Conservation (phyloP, 2,888 invertebrate genomes). For the Mythimna vitellina region DNA sequence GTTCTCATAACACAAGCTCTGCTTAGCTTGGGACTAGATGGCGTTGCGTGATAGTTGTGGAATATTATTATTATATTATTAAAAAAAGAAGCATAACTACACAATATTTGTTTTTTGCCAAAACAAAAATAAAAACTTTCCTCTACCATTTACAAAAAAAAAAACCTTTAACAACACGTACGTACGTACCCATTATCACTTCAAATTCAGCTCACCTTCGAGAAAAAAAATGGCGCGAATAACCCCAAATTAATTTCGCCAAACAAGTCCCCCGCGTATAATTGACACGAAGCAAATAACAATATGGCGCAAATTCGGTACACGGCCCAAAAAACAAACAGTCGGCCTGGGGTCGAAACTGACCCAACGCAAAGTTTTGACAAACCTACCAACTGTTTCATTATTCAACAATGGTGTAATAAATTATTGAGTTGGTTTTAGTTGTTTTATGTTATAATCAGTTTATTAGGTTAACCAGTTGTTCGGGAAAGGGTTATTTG, state of each 20-base stretch:
- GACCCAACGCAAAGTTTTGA: slow-evolving; percentile 47
- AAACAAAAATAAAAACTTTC: background rate
- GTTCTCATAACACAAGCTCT: no score
- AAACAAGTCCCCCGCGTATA: slow-evolving; percentile 47
- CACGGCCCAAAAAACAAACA: slow-evolving; percentile 49
- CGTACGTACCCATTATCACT: slow-evolving; percentile 36
- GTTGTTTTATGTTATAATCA: slow-evolving; percentile 54
- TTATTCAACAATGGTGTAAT: slow-evolving; percentile 54
- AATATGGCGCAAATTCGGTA: slow-evolving; percentile 44
- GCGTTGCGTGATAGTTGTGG: no score
- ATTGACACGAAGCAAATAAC: slow-evolving; percentile 53
- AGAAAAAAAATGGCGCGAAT: slow-evolving; percentile 31
- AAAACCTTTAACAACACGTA: background rate
- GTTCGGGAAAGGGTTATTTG: slow-evolving; percentile 41
- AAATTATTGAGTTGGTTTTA: slow-evolving; percentile 58
- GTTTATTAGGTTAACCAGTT: slow-evolving; percentile 53
- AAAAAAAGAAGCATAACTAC: background rate
- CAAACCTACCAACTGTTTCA: slow-evolving; percentile 51
- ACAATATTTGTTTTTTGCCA: background rate
- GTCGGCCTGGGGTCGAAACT: slow-evolving; percentile 15
- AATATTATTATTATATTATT: no score
- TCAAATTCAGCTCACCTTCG: slow-evolving; percentile 37
- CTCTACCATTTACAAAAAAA: background rate
- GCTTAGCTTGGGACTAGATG: no score
- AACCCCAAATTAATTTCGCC: slow-evolving; percentile 51